Evolutionary conservation across 2,888 invertebrate species (phyloP), one percentile per base, ranked within the genome.

Genomic region (Anthrax anthrax): DNA sequence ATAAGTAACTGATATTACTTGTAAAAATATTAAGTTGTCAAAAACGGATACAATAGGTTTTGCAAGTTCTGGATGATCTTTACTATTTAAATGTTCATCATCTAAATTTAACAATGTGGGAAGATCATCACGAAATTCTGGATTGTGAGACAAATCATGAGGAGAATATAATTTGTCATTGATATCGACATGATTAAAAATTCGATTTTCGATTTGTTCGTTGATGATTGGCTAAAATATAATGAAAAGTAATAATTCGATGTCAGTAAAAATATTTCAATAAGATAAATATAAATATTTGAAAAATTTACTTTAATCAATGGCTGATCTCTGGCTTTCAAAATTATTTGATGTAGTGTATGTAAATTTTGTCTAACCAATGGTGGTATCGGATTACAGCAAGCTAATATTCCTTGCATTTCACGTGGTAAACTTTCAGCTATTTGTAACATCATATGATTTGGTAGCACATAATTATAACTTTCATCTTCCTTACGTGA

Each of bases 401-500:
- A 88, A 0, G 94, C 91, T 49, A 88, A 67, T 49, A 98, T 82
- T 2, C 96, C 96, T 60, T 92, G 89, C 73, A 88, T 77, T 70
- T 95, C 95, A 45, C 89, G 76, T 0, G 95, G 96, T 49, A 96
- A 64, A 18, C 76, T 73, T 65, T 95, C 91, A 1, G 90, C 79
- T 49, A 97, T 85, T 61, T 89, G 81, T 45, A 96, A 62, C 69
- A 98, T 64, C 94, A 95, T 94, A 65, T 96, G 94, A 68, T 94
- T 94, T 0, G 97, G 96, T 48, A 98, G 70, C 41, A 98, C 84
- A 67, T 89, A 97, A 75, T 80, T 81, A 38, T 76, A 75, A 62
- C 95, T 94, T 66, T 98, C 97, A 67, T 98, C 98, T 59, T 92
- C 83, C 46, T 73, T 67, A 27, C 97, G 71, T 0, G 95, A 92